Conservation (phyloP, 2,888 invertebrate genomes). For the Frankliniella intonsa region DNA sequence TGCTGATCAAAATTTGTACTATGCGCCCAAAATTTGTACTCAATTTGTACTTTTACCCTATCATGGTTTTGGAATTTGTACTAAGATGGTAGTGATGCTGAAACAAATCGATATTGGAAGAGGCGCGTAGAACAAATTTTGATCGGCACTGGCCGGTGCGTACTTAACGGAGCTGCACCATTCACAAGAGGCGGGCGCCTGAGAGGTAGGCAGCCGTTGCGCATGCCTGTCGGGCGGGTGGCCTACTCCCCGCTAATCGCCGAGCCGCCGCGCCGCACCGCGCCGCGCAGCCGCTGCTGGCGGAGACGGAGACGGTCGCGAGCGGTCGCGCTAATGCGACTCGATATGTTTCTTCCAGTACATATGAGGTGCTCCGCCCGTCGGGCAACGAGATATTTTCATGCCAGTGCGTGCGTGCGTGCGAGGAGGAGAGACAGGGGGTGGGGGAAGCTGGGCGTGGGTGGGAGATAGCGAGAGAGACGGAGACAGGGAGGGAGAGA, state of each 20-base stretch:
- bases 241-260: background rate
- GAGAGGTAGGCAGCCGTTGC: background rate
- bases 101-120: too few relatives aligned
- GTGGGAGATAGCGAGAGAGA: background rate
- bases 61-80: too few relatives aligned
- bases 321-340: too few relatives aligned
- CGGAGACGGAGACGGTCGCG: background rate
- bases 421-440: too few relatives aligned
- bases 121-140: too few relatives aligned
- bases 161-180: background rate
- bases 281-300: background rate
- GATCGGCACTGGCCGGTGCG: too few relatives aligned
- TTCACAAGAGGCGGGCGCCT: background rate
- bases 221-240: background rate
- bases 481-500: background rate
- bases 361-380: background rate
- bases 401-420: background rate
- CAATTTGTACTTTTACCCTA: too few relatives aligned
- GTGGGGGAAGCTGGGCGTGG: background rate
- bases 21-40: too few relatives aligned
- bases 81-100: too few relatives aligned
- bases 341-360: background rate
- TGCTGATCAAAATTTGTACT: too few relatives aligned
- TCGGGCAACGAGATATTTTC: background rate
- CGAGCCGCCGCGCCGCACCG: too few relatives aligned